Evolutionary conservation across 1,140 invertebrate species (phyloP).

Genomic region (Penaeus vannamei): DNA sequence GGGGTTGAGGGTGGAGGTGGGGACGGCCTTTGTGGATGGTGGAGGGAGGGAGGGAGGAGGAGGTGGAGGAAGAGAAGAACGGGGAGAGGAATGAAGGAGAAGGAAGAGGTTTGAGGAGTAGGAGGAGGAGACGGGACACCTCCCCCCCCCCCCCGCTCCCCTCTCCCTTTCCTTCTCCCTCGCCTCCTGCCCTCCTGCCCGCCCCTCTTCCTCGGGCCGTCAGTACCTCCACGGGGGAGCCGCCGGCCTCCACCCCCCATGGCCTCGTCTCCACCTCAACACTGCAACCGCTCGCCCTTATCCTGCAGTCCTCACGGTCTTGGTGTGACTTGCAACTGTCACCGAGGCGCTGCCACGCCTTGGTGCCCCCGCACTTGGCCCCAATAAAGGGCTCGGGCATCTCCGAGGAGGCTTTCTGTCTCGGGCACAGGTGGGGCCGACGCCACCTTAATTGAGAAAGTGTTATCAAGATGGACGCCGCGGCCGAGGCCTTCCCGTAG

Average conservation of each 20-base stretch:
- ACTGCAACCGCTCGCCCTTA: constrained; percentile 50
- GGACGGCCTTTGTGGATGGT: no score
- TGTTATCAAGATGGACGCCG: constrained; percentile 63
- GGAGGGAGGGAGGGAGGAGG: no score
- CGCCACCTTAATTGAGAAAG: constrained; percentile 64
- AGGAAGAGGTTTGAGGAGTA: no score
- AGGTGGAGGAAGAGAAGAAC: no score
- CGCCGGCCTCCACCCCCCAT: constrained; percentile 33
- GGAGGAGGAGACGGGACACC: background rate
- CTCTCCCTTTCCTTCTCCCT: background rate
- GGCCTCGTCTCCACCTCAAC: constrained; percentile 50
- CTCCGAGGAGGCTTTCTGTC: background rate
- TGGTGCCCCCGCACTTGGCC: background rate
- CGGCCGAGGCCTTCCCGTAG: constrained; percentile 24
- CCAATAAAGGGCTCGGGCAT: background rate
- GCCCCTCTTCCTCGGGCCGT: constrained; percentile 36
- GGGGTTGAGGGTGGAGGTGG: no score
- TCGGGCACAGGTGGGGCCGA: constrained; percentile 30
- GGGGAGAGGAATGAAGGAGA: no score
- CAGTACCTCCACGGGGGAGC: constrained; percentile 53
- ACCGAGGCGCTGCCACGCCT: background rate
- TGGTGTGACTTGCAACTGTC: constrained; percentile 53
- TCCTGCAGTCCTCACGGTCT: constrained; percentile 23
- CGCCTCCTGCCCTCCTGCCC: background rate
- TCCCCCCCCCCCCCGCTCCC: background rate